Evolutionary conservation across 2,888 invertebrate species (phyloP), one percentile per base, ranked within the genome.

Genomic region (Cantharis rufa): DNA sequence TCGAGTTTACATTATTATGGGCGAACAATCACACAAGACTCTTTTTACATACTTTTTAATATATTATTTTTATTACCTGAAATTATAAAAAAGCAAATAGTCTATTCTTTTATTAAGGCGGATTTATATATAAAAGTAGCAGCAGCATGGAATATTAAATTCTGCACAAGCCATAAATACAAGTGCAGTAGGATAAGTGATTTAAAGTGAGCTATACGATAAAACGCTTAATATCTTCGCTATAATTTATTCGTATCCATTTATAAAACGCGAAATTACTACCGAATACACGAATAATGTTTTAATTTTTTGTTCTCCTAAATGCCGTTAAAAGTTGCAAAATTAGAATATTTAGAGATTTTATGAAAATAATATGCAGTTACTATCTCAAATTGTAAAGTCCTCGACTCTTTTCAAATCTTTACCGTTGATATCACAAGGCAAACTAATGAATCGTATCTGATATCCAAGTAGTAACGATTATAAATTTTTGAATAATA

Each of bases 101-200:
- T 28, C n/a, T 48, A 13, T 10, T 11, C 62, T 27, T 73, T 69
- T 62, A 62, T 62, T 74, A 74, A 69, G 32, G 71, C 66, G 71
- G 71, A 75, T 75, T 75, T 74, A 74, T 75, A 70, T 24, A 64
- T 75, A 48, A 16, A 71, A 66, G 74, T 70, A 70, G 64, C 70
- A 71, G 71, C 68, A 68, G 66, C 66, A 70, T 62, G 66, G 74
- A 75, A 75, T 75, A 75, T 75, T 75, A 75, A 75, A 75, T 70
- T 75, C 61, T 73, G 73, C 73, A 73, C 73, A 63, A 75, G 74
- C 70, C 24, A 71, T 75, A 75, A 70, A 75, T 75, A 75, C 70
- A 16, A 75, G 64, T 75, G 74, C 70, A 75, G 21, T 61, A 15
- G 71, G 61, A 64, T 70, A 70, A 70, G 48, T 75, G 74, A 75